These are phyloP conservation scores for Julus scandinavius DNA, from an alignment of 2,888 invertebrate species.

Conservation along the genomic window DNA sequence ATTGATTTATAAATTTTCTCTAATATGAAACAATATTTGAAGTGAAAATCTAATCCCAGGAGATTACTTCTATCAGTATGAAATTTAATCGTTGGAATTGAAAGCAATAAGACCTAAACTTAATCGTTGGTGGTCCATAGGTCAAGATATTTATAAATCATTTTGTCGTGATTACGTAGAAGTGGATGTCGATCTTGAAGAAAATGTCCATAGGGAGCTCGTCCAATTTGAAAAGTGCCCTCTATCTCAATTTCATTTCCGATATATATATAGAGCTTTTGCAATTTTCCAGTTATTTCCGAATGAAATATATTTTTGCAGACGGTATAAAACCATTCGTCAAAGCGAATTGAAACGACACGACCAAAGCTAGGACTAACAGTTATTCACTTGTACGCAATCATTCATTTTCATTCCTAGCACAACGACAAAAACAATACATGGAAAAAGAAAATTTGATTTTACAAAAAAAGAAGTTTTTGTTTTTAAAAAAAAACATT, in stretches of 20 bases:
- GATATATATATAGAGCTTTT: not conserved
- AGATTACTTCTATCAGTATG: too few species aligned
- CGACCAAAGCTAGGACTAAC: not conserved
- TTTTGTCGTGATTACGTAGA: not conserved
- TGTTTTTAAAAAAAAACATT: too few species aligned
- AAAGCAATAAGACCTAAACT: not conserved
- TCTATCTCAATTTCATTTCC: not conserved
- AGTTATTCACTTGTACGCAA: not conserved
- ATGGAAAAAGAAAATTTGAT: not conserved
- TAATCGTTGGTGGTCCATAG: not conserved
- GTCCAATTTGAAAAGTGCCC: slow-evolving; percentile 4
- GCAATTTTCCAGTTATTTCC: slow-evolving; percentile 4
- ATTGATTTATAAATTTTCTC: too few species aligned
- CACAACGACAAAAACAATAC: slow-evolving; percentile 26
- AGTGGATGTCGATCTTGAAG: not conserved
- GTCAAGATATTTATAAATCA: not conserved
- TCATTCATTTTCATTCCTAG: slow-evolving; percentile 3
- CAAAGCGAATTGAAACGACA: slow-evolving; percentile 33
- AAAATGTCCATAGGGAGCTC: not conserved
- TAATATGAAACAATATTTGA: too few species aligned
- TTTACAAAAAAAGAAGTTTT: not conserved
- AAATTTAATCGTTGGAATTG: too few species aligned
- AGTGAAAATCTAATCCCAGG: too few species aligned
- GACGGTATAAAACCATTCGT: not conserved
- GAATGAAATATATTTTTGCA: slow-evolving; percentile 20